phyloP scores from a whole-genome alignment of 2,113 vertebrate genomes.

The Eupsittula cactorum region DNA sequence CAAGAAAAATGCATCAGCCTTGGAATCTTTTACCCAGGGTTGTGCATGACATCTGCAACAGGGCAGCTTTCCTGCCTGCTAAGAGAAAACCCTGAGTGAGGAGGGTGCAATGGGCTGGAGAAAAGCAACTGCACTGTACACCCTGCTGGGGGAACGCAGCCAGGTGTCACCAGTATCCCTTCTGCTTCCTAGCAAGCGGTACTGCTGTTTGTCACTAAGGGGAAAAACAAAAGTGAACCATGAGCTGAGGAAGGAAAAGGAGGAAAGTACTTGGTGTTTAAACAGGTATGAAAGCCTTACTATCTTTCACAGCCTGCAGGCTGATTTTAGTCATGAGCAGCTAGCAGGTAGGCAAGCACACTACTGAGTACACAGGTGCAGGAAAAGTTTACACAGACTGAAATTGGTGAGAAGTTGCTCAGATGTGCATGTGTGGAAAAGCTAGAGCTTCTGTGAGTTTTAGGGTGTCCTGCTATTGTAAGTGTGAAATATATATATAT shows the following conservation, averaged over 20 bases:
- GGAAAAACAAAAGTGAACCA: not conserved
- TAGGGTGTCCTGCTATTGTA: not conserved
- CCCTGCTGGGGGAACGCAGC: not conserved
- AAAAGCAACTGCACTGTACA: not conserved
- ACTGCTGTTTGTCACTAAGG: not conserved
- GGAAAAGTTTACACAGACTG: not conserved
- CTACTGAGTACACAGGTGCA: not conserved
- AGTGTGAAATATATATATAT: not conserved
- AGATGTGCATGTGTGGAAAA: not conserved
- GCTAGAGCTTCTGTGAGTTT: not conserved
- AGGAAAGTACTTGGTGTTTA: not conserved
- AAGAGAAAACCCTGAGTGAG: accelerated
- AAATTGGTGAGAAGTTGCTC: not conserved
- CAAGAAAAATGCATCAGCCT: not conserved
- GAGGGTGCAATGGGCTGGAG: accelerated
- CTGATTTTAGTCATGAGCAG: not conserved
- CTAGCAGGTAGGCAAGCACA: not conserved
- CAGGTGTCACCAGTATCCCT: not conserved
- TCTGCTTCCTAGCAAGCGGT: not conserved
- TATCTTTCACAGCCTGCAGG: not conserved
- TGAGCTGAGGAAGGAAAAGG: not conserved
- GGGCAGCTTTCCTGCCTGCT: not conserved
- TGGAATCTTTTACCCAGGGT: not conserved
- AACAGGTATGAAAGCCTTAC: not conserved
- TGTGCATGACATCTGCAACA: not conserved